These are phyloP conservation scores for Colistium nudipinnis DNA, from an alignment of 2,113 vertebrate genomes.

Conservation along the genomic window DNA sequence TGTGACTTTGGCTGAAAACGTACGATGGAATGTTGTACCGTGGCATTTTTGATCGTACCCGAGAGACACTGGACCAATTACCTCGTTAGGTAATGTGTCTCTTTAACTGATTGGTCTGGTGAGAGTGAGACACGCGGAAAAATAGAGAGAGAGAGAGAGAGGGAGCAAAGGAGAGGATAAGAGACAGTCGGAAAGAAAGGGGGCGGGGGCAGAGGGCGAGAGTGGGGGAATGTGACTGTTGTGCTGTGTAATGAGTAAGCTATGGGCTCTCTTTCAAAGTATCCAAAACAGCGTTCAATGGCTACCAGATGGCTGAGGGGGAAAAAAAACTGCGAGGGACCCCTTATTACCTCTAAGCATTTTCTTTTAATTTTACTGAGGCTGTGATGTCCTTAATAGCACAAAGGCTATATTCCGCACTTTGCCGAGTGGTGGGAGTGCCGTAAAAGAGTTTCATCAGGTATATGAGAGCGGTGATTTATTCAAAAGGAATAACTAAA, in stretches of 20 bases:
- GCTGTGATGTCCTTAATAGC: constrained; percentile 48
- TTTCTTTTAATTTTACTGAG: constrained; percentile 62
- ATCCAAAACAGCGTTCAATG: constrained; percentile 67
- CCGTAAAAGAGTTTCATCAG: constrained; percentile 33
- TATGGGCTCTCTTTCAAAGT: constrained; percentile 60
- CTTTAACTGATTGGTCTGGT: constrained; percentile 65
- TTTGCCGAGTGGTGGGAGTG: constrained; percentile 32
- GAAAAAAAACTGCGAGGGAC: constrained; percentile 50
- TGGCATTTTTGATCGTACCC: constrained; percentile 67
- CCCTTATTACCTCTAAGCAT: constrained; percentile 66
- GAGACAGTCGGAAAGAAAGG: constrained; percentile 25
- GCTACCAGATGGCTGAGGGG: constrained; percentile 67
- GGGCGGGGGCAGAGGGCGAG: constrained; percentile 6
- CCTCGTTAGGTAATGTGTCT: constrained; percentile 72
- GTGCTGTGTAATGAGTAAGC: constrained; percentile 55
- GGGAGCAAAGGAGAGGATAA: constrained; percentile 8
- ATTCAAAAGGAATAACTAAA: constrained; percentile 40
- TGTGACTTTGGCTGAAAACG: constrained; percentile 46
- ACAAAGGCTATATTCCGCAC: constrained; percentile 35
- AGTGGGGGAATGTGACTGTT: constrained; percentile 42
- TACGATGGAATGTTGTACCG: constrained; percentile 43
- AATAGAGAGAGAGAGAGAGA: constrained; percentile 11
- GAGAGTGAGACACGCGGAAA: constrained; percentile 45
- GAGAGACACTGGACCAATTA: constrained; percentile 72
- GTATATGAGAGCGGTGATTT: constrained; percentile 33